Percentiles rank a stretch among this genome's conserved stretches.
Conservation (phyloP, 2,797 vertebrate species). For the Ptychadena robeensis region DNA sequence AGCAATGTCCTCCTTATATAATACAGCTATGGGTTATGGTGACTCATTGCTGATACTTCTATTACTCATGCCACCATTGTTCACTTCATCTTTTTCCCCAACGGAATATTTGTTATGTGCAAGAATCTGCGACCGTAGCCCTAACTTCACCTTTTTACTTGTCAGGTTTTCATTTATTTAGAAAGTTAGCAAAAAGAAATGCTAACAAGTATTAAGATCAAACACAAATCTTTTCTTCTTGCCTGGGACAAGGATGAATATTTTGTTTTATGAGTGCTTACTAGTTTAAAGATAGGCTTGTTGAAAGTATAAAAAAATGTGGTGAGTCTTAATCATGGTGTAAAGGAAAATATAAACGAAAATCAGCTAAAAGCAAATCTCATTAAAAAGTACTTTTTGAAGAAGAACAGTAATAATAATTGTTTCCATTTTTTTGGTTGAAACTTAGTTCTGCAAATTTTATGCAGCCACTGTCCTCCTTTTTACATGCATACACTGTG, state of each 20-base stretch:
- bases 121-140: conserved; percentile 24
- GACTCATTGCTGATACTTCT: conserved; percentile 48
- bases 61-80: conserved; percentile 44
- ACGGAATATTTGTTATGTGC: conserved; percentile 42
- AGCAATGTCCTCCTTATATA: conserved; percentile 32
- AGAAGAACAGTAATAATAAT: too few relatives aligned
- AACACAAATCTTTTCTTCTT: conserved; percentile 4
- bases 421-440: too few relatives aligned
- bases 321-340: background rate
- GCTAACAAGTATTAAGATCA: conserved; percentile 4
- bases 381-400: background rate
- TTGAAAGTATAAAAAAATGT: background rate
- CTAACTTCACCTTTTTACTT: conserved; percentile 47
- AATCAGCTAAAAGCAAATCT: background rate
- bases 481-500: too few relatives aligned
- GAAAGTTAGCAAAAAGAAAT: conserved; percentile 18
- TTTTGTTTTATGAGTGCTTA: background rate
- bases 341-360: background rate
- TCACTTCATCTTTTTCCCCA: conserved; percentile 40
- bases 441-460: too few relatives aligned
- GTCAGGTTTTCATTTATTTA: conserved; percentile 36
- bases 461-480: too few relatives aligned
- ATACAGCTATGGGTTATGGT: conserved; percentile 28
- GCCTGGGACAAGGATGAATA: background rate
- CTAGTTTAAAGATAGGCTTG: background rate